A percentile compares a stretch with the other conserved stretches of the same genome.
Evolutionary conservation across 2,113 vertebrate genomes (phyloP).

Genomic region (Progne subis): DNA sequence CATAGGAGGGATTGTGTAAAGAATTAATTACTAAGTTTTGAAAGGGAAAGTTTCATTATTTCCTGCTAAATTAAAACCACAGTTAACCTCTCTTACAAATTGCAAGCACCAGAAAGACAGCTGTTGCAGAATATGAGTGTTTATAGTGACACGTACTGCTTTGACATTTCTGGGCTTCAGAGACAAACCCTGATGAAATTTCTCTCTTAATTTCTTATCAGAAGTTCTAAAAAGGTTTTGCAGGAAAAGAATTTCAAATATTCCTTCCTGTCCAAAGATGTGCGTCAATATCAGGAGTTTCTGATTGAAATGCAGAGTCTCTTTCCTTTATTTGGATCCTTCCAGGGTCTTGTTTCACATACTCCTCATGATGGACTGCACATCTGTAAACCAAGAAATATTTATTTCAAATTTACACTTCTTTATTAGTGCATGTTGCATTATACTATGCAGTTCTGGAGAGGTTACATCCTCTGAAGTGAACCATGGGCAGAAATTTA

Average conservation of each 20-base stretch:
- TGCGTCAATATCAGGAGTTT: background rate
- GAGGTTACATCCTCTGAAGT: background rate
- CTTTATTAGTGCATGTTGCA: background rate
- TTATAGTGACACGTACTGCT: background rate
- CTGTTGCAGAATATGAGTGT: background rate
- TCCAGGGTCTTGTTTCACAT: background rate
- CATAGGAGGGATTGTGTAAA: background rate
- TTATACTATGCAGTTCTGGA: background rate
- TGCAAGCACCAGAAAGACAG: background rate
- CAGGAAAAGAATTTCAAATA: background rate
- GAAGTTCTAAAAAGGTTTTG: background rate
- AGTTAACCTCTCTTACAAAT: background rate
- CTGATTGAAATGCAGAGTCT: background rate
- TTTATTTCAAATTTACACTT: background rate
- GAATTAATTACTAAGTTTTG: constrained; percentile 13
- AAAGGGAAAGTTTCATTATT: background rate
- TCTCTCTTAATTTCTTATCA: background rate
- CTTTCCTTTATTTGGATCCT: background rate
- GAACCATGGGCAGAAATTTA: background rate
- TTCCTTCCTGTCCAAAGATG: background rate
- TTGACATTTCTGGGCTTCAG: constrained; percentile 11
- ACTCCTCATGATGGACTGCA: background rate
- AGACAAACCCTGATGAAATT: background rate
- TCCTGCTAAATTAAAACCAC: background rate
- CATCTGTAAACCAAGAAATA: background rate